Evolutionary conservation across 1,140 invertebrate genomes (phyloP).

Genomic region (Brachionus asplanchnoidis): DNA sequence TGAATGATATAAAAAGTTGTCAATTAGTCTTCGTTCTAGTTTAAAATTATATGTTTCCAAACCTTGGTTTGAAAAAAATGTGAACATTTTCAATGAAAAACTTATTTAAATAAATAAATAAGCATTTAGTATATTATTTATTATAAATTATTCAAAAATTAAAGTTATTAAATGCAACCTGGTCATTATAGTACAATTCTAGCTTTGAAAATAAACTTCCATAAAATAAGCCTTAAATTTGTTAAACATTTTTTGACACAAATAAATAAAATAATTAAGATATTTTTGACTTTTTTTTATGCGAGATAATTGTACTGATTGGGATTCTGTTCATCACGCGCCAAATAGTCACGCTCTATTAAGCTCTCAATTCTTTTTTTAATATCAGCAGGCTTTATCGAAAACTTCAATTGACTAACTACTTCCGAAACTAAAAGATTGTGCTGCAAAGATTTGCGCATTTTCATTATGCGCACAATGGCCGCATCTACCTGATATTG

Average conservation of each 20-base stretch:
- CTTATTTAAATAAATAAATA: neutral
- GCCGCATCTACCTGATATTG: conserved; percentile 99
- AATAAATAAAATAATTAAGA: conserved; percentile 39
- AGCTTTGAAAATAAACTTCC: neutral
- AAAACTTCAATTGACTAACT: conserved; percentile 36
- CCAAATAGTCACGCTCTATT: conserved; percentile 39
- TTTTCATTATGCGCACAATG: conserved; percentile 99
- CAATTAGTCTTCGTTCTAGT: neutral
- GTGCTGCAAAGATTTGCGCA: conserved; percentile 77
- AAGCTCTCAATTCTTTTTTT: conserved; percentile 42
- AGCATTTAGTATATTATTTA: neutral
- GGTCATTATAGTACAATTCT: neutral
- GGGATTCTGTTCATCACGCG: conserved; percentile 27
- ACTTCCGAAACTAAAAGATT: conserved; percentile 88
- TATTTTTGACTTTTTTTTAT: neutral
- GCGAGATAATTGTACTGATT: conserved; percentile 40
- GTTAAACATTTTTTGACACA: neutral
- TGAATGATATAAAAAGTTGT: too few relatives aligned
- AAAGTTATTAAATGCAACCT: neutral
- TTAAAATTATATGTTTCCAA: neutral
- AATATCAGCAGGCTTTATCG: conserved; percentile 36
- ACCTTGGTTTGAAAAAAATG: neutral
- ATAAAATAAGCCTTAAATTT: neutral
- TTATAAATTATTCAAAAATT: neutral
- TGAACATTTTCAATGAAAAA: neutral